Base-by-base conservation (phyloP, 2,797 vertebrate species). In the Microctenopoma steveboyesi region DNA sequence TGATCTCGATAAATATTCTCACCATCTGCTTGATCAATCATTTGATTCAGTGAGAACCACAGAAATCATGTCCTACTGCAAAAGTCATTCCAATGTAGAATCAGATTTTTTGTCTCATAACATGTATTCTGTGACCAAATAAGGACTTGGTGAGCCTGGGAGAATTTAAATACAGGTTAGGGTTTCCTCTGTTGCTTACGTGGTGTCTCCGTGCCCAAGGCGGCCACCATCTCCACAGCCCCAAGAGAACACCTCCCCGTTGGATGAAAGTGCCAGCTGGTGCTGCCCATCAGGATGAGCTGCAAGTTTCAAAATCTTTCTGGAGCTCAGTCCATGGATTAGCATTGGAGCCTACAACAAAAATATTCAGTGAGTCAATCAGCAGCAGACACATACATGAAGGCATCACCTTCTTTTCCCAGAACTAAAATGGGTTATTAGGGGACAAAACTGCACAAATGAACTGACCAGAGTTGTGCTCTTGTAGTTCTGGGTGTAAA, bases 211-310 rank as follows among this genome's bases (percentile, higher is more conserved):
- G 3, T 99, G 98, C 85, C 98, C 98, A 13, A 99, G 94, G 56
- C 98, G 94, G n/a, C 98, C 98, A 14, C 98, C 96, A 40, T 99
- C 98, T 33, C 98, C 98, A 52, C 97, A 99, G 52, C 98, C 98
- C 98, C 98, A 99, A 58, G 98, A 98, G 82, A 96, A 99, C 76
- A 99, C 96, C 89, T 99, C 98, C 46, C 98, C 97, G 1, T 95
- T 97, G 63, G 95, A 93, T 3, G 98, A 96, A 86, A 99, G 91
- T 47, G 97, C 97, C 82, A 99, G 86, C 67, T 97, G 97, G 83
- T 99, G 98, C 86, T 99, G 97, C 2, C 98, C 97, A 57, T 99
- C 98, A 15, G 98, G 97, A 83, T 99, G 98, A 50, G 97, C 95
- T 8, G 96, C 95, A n/a, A 99, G 95, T 89, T 97, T 98, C 78